Base-by-base conservation (phyloP, 92 coral and sea anemone genomes). In the Siderastrea siderea region DNA sequence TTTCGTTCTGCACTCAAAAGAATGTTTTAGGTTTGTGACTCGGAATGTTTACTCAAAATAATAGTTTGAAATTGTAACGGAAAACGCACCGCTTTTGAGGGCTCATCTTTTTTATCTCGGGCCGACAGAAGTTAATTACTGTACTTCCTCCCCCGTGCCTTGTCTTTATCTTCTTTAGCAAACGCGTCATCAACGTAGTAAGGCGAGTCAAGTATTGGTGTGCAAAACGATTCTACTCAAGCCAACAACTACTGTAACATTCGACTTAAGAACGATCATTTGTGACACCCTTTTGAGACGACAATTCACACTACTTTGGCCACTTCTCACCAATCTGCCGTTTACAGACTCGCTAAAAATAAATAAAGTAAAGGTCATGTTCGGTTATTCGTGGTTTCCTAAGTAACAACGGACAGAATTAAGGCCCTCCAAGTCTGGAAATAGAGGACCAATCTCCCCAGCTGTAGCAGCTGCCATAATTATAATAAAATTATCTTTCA, bases 381-480 rank as follows among this genome's bases (percentile, higher is more conserved):
- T 47, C 59, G 57, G 83, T 49, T 76, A n/a, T 59, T 58, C 51
- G 26, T 2, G 26, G 80, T 76, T 79, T 68, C 83, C 83, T 79
- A 62, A 64, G 83, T 47, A 79, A 78, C 83, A 61, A 48, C 73
- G 60, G 45, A 16, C 11, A 49, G 71, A 79, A 17, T 78, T 47
- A 46, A 78, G 71, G 60, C 82, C 46, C 71, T 78, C n/a, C 60
- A 62, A 64, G 83, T 79, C 71, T 19, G 59, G 72, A 79, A 19
- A 47, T 68, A 48, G 71, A 62, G 59, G 44, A 9, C 46, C 6
- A 12, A 64, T 7, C 15, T n/a, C 26, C 38, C 46, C 83, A 79
- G 83, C 83, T 78, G 83, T 38, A n/a, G 46, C 83, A 78, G 83
- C 71, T 79, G 83, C 12, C 61, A 7, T 55, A 16, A 79, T 79